phyloP scores from a whole-genome alignment of 2,888 invertebrate genomes.

The Steromphala cineraria region DNA sequence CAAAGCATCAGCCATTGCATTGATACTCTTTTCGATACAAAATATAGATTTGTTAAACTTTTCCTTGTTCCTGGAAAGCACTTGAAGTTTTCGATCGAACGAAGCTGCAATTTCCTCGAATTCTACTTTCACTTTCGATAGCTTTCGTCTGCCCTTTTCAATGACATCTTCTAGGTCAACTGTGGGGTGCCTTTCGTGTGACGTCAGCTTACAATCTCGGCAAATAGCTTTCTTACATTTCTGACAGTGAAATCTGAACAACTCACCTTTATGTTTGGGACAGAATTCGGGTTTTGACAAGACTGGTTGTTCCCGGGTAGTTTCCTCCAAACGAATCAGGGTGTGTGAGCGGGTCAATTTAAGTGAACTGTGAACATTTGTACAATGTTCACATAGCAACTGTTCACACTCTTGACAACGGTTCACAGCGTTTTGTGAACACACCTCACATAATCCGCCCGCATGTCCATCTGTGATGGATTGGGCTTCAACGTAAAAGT shows the following conservation, averaged over 20 bases:
- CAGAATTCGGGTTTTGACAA: slow-evolving; percentile 1
- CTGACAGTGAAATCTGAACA: slow-evolving; percentile 17
- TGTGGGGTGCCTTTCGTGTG: slow-evolving; percentile 25
- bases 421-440: background rate
- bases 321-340: background rate
- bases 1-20: background rate
- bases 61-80: background rate
- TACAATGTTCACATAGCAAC: background rate
- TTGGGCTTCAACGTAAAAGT: background rate
- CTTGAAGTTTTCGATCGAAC: background rate
- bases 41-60: background rate
- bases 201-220: slow-evolving; percentile 28
- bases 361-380: background rate
- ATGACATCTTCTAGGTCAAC: background rate
- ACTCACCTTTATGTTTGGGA: slow-evolving; percentile 16
- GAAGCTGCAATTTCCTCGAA: background rate
- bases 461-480: background rate
- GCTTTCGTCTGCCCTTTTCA: background rate
- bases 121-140: slow-evolving; percentile 8
- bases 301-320: background rate
- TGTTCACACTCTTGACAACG: background rate
- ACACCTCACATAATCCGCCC: background rate
- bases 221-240: slow-evolving; percentile 11
- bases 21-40: background rate
- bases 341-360: background rate